These are phyloP conservation scores for Oreochromis spilurus DNA, from an alignment of 2,113 vertebrate species.

Conservation along the genomic window DNA sequence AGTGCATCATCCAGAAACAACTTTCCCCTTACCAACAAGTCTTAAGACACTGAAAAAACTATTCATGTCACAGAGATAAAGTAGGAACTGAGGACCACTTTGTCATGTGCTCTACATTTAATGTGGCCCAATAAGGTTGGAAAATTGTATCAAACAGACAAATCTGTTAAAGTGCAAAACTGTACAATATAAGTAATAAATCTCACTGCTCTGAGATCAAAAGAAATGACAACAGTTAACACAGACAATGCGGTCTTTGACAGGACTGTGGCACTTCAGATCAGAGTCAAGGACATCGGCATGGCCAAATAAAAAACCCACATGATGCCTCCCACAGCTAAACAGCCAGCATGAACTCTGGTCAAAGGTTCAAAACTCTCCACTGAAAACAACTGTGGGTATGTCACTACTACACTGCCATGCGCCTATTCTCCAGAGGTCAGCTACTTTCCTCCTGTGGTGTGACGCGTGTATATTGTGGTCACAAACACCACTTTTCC, in stretches of 20 bases:
- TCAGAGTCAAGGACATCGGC: not conserved
- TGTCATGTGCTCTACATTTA: not conserved
- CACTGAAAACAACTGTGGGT: not conserved
- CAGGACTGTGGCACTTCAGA: not conserved
- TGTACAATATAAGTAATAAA: not conserved
- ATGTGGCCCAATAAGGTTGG: not conserved
- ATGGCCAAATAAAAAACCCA: not conserved
- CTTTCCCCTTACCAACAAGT: not conserved
- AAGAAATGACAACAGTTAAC: not conserved
- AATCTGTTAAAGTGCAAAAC: not conserved
- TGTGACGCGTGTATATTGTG: not conserved
- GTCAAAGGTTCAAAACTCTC: conserved; percentile 15
- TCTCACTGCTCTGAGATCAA: not conserved
- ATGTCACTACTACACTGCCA: not conserved
- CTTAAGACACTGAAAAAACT: not conserved
- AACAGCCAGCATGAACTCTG: not conserved
- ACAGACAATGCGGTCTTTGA: not conserved
- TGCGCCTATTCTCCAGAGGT: not conserved
- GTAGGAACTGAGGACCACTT: not conserved
- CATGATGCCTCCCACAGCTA: not conserved
- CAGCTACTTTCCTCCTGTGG: not conserved
- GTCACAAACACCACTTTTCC: not conserved
- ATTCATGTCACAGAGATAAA: not conserved
- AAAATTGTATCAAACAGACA: not conserved
- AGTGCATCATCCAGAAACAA: not conserved